phyloP scores from a whole-genome alignment of 2,113 vertebrate species.

The Menidia beryllina region DNA sequence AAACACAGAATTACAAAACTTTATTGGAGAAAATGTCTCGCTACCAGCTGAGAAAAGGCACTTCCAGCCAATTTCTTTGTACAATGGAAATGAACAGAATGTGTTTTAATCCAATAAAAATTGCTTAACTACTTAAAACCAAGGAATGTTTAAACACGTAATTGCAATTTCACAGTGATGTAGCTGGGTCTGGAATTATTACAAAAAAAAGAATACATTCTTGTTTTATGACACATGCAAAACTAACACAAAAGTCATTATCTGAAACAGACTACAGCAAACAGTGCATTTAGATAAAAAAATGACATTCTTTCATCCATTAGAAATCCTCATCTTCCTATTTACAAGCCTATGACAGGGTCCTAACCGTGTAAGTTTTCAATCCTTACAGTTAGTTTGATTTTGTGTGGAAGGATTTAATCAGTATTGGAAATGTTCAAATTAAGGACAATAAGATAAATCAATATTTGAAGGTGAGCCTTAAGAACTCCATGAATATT shows the following conservation, averaged over 20 bases:
- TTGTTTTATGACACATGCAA: not conserved
- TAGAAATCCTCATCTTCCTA: not conserved
- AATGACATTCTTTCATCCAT: not conserved
- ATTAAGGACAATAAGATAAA: not conserved
- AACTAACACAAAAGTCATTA: not conserved
- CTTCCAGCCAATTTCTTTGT: slow-evolving; percentile 25
- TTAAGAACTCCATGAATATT: too few relatives aligned
- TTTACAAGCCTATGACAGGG: not conserved
- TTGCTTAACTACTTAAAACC: not conserved
- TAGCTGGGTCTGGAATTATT: not conserved
- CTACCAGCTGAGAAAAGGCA: slow-evolving; percentile 41
- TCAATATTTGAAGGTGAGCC: too few relatives aligned
- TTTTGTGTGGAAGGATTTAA: not conserved
- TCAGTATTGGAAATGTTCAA: not conserved
- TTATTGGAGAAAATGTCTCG: slow-evolving; percentile 45
- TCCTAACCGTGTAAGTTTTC: not conserved
- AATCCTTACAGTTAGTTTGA: not conserved
- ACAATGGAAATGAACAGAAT: not conserved
- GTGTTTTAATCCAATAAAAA: not conserved
- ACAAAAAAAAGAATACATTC: not conserved
- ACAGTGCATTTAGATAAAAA: not conserved
- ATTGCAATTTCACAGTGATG: slow-evolving; percentile 4
- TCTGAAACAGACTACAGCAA: not conserved
- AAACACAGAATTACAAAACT: slow-evolving; percentile 18
- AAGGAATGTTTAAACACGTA: not conserved